A percentile compares a stretch with the other conserved stretches of the same genome.
phyloP scores from a whole-genome alignment of 2,797 vertebrate species.

The Melanotaenia pygmaea region DNA sequence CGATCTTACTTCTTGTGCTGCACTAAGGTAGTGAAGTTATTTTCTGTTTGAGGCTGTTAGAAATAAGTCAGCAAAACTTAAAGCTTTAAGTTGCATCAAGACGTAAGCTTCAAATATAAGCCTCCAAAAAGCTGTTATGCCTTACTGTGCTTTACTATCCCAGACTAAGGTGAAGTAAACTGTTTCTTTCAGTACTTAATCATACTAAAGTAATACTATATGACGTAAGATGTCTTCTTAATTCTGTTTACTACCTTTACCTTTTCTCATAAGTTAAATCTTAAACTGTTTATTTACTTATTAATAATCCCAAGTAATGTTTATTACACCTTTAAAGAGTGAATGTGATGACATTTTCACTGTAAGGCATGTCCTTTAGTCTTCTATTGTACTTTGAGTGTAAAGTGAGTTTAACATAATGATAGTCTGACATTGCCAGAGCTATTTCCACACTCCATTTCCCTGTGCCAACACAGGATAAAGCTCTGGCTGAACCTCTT shows the following conservation, averaged over 20 bases:
- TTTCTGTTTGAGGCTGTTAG: constrained; percentile 8
- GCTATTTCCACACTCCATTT: constrained; percentile 51
- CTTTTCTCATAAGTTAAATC: not conserved
- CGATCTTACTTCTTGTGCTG: not conserved
- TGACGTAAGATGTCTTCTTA: not conserved
- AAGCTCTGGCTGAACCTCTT: constrained; percentile 31
- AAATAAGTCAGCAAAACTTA: constrained; percentile 3
- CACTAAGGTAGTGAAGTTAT: constrained; percentile 6
- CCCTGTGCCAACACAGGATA: constrained; percentile 46
- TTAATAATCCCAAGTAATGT: constrained; percentile 3
- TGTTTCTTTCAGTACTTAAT: not conserved
- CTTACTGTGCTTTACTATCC: not conserved
- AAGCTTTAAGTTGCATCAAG: constrained; percentile 4
- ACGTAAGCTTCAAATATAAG: not conserved
- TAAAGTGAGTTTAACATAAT: constrained; percentile 41
- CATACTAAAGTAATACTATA: not conserved
- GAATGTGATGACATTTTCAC: not conserved
- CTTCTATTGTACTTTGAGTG: constrained; percentile 28
- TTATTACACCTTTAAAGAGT: not conserved
- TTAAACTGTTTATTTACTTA: not conserved
- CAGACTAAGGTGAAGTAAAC: not conserved
- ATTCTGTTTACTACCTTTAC: not conserved
- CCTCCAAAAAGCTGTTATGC: not conserved
- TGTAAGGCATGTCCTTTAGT: constrained; percentile 17
- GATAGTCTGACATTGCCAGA: constrained; percentile 27